These are phyloP conservation scores for Bubo blakistoni DNA, from an alignment of 2,113 vertebrate species.

Conservation along the genomic window DNA sequence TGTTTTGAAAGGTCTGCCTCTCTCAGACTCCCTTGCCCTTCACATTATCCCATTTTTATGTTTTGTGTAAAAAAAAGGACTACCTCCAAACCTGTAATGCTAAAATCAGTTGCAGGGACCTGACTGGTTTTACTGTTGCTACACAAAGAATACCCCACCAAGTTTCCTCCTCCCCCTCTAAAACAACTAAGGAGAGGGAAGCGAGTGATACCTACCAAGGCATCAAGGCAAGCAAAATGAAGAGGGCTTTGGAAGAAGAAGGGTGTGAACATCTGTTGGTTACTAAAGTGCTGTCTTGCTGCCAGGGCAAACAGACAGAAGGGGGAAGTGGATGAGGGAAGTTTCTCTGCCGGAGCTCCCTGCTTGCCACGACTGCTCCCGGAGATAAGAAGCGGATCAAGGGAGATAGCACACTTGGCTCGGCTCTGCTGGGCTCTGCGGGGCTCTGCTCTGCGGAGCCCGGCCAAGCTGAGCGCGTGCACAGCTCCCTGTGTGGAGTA, in stretches of 20 bases:
- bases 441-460: neutral
- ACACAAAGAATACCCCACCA: neutral
- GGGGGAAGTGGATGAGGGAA: slow-evolving; percentile 32
- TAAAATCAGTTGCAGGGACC: neutral
- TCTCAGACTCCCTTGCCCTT: neutral
- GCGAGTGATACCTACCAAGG: neutral
- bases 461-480: neutral
- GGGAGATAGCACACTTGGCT: neutral
- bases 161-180: neutral
- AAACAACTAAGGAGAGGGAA: neutral
- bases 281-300: neutral
- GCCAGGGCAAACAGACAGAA: slow-evolving; percentile 51
- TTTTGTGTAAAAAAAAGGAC: neutral
- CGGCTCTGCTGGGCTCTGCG: rapidly evolving
- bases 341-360: neutral
- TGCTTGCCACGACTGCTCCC: neutral
- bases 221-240: neutral
- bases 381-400: slow-evolving; percentile 5
- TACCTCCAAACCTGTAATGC: neutral
- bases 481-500: neutral
- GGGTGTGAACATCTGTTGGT: neutral
- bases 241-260: neutral
- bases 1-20: neutral
- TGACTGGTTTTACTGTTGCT: neutral
- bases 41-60: neutral